Evolutionary conservation across 2,797 vertebrate species (phyloP), one percentile per base, ranked within the genome.

Genomic region (Synaphobranchus kaupii): DNA sequence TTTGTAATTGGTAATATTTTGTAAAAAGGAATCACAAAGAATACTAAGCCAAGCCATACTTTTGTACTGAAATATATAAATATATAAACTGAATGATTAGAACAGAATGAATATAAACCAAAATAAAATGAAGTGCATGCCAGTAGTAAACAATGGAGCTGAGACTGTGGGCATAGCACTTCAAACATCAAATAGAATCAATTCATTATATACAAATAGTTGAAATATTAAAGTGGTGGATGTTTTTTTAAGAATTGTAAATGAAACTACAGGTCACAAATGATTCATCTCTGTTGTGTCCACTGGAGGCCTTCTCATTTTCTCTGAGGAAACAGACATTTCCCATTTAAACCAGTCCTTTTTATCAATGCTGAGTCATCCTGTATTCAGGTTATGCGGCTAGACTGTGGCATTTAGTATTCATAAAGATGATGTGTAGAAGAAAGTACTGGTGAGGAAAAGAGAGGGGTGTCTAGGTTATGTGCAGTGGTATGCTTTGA

Each of bases 321-420:
- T 56, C 7, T 85, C 15, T 85, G 44, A 84, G 68, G 31, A 87
- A 47, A 84, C 82, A 84, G 82, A 84, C 68, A 60, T 84, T 84
- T 83, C 82, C 68, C 66, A 60, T 87, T 76, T 68, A 84, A 87
- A 78, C 54, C 86, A 78, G 68, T 47, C 34, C 71, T 54, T 84
- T 68, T 87, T 78, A 58, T 87, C 83, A 60, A 50, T 84, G 82
- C 86, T 87, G 86, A 87, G 66, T 87, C 86, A 87, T 39, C 71
- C 68, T 84, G 52, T 68, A 48, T 56, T 78, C 20, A 39, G 86
- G 83, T 78, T 84, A 52, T 84, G 84, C 44, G 84, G 73, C 66
- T 84, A 68, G 84, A 87, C 73, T 78, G 83, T 84, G 83, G n/a
- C 52, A 87, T 73, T 84, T 84, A 56, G 83, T 66, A 31, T 87